Evolutionary conservation across 2,888 invertebrate species (phyloP).

Genomic region (Drosophila algonquin): DNA sequence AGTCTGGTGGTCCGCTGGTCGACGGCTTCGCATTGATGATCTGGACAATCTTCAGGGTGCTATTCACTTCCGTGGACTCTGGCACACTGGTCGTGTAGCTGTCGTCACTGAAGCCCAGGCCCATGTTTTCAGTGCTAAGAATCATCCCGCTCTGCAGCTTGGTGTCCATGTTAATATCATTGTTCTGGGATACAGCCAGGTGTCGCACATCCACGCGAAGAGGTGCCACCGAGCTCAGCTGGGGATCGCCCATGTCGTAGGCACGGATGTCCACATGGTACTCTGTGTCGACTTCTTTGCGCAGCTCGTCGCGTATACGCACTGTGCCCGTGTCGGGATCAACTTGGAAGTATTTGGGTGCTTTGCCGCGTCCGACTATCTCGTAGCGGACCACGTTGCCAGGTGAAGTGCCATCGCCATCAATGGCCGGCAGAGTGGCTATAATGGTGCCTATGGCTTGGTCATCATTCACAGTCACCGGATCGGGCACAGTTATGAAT

Average conservation of each 20-base stretch:
- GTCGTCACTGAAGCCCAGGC: conserved; percentile 94
- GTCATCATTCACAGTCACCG: conserved; percentile 93
- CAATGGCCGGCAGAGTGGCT: conserved; percentile 91
- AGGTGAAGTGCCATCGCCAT: conserved; percentile 93
- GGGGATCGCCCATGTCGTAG: conserved; percentile 93
- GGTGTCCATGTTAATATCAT: conserved; percentile 78
- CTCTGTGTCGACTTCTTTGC: conserved; percentile 93
- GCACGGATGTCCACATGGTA: conserved; percentile 95
- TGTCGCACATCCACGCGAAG: conserved; percentile 93
- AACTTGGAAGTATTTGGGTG: conserved; percentile 93
- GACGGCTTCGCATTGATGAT: conserved; percentile 83
- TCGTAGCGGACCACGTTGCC: conserved; percentile 92
- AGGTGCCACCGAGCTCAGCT: conserved; percentile 91
- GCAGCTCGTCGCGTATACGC: conserved; percentile 91
- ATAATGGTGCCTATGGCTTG: conserved; percentile 92
- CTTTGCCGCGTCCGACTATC: conserved; percentile 91
- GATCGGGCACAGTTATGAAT: conserved; percentile 92
- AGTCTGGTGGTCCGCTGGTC: conserved; percentile 83
- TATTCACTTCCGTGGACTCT: conserved; percentile 86
- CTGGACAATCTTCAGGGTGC: conserved; percentile 83
- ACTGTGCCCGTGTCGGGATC: conserved; percentile 93
- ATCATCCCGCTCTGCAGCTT: conserved; percentile 77
- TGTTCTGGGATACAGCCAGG: conserved; percentile 88
- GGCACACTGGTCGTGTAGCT: conserved; percentile 92
- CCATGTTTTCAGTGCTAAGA: conserved; percentile 84